Percentiles rank a stretch among this genome's conserved stretches.
phyloP scores from a whole-genome alignment of 2,888 invertebrate genomes.

The Dicyrtomina minuta region DNA sequence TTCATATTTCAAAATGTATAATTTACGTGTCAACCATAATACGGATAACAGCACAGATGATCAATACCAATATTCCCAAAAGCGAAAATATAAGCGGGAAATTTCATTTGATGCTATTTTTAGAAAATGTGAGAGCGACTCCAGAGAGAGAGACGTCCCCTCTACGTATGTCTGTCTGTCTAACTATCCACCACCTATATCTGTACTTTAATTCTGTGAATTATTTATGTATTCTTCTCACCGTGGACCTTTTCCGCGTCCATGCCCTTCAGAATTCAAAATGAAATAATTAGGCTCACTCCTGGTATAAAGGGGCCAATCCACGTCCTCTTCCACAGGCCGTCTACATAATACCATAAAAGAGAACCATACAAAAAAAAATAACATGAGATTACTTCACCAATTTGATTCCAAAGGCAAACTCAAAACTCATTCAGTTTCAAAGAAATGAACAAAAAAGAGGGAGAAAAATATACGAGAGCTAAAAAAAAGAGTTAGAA shows the following conservation, averaged over 20 bases:
- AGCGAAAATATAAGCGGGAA: too few relatives aligned
- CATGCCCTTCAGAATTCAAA: conserved; percentile 77
- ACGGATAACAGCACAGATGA: too few relatives aligned
- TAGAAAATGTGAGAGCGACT: too few relatives aligned
- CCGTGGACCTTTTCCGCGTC: conserved; percentile 68
- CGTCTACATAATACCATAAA: conserved; percentile 56
- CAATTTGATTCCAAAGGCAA: neutral
- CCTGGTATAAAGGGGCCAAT: conserved; percentile 86
- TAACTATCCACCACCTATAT: too few relatives aligned
- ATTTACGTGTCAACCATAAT: too few relatives aligned
- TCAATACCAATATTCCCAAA: too few relatives aligned
- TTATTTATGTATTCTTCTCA: conserved; percentile 11
- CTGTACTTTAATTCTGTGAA: too few relatives aligned
- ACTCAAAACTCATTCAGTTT: neutral
- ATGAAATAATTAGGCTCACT: conserved; percentile 85
- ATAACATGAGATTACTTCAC: conserved; percentile 10
- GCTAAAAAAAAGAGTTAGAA: neutral
- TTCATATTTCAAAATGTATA: too few relatives aligned
- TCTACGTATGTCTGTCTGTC: too few relatives aligned
- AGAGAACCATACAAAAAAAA: neutral
- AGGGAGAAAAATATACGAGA: neutral
- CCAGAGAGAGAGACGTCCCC: too few relatives aligned
- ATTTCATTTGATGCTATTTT: too few relatives aligned
- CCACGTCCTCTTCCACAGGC: conserved; percentile 67
- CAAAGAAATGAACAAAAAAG: conserved; percentile 8